Evolutionary conservation across 2,113 vertebrate species (phyloP).

Genomic region (Polyodon spathula): DNA sequence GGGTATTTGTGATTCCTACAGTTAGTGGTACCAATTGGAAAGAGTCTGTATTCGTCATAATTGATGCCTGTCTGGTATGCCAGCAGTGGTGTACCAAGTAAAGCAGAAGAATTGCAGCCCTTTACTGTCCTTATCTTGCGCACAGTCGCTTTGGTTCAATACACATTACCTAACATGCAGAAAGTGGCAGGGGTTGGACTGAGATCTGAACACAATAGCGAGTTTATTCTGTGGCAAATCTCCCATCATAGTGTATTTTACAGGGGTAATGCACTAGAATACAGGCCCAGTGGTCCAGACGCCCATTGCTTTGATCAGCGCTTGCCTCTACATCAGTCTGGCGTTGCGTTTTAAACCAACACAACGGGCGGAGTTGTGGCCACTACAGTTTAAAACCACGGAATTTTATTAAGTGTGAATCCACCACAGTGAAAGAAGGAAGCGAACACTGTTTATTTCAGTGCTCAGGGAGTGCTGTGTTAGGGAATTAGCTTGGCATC

Average conservation of each 20-base stretch:
- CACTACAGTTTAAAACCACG: conserved; percentile 79
- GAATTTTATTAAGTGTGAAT: conserved; percentile 90
- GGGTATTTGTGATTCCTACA: too few relatives aligned
- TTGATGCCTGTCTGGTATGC: too few relatives aligned
- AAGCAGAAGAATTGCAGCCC: not conserved
- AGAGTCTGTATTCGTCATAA: too few relatives aligned
- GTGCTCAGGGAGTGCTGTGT: conserved; percentile 67
- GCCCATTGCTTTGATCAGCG: conserved; percentile 87
- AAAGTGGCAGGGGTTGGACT: conserved; percentile 50
- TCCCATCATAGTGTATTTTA: conserved; percentile 74
- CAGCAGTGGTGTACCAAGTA: too few relatives aligned
- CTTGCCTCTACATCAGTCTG: conserved; percentile 87
- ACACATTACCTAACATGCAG: conserved; percentile 53
- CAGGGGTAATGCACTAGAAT: conserved; percentile 73
- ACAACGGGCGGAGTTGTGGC: conserved; percentile 65
- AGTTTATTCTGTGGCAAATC: conserved; percentile 81
- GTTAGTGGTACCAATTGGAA: too few relatives aligned
- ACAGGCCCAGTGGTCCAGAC: conserved; percentile 68
- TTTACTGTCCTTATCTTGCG: conserved; percentile 9
- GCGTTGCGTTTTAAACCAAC: conserved; percentile 91
- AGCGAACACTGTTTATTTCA: conserved; percentile 98
- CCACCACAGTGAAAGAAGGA: conserved; percentile 76
- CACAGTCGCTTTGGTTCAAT: conserved; percentile 43
- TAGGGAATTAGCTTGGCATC: conserved; percentile 82
- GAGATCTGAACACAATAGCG: conserved; percentile 63